Evolutionary conservation across 2,113 vertebrate species (phyloP), one percentile per base, ranked within the genome.

Genomic region (Mesocricetus auratus): DNA sequence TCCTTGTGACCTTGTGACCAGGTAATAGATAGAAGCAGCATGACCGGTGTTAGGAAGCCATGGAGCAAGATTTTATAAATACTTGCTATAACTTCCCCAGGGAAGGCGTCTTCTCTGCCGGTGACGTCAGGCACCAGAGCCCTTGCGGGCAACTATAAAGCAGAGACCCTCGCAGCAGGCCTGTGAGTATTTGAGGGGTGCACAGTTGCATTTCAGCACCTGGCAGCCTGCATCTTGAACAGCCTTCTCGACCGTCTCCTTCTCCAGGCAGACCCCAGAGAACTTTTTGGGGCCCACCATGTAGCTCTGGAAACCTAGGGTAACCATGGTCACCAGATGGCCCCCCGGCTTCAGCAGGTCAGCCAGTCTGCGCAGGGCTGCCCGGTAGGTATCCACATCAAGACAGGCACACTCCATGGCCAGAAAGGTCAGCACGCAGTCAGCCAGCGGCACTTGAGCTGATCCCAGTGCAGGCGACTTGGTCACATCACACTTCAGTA

Each of bases 221-320:
- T 66, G 92, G 68, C 50, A 87, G 45, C 87, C 50, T 0, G 95
- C 93, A 0, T 95, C 94, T 85, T 64, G 85, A 85, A 81, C 0
- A 3, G 77, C 78, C 16, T 58, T 88, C 68, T 96, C 81, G 9
- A 96, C 39, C 0, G 11, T 96, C 83, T 95, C 89, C 82, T 86
- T 86, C 73, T 79, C 92, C 10, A 89, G 24, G 16, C 3, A 11
- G 62, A 96, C 62, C n/a, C 11, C 3, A 16, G 47, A 73, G 81
- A 97, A 85, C 45, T 85, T 86, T 50, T 60, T 74, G 11, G 69
- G 0, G 7, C 62, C 86, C 16, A 92, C 86, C 69, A 33, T 5
- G 4, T 91, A 92, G 17, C 19, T 36, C 31, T 69, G 19, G 39
- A 5, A 53, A 2, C 0, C 0, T 66, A 96, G 86, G 24, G 85